Evolutionary conservation across 2,113 vertebrate genomes (phyloP), one percentile per base, ranked within the genome.

Genomic region (Mormyrus iriodes): DNA sequence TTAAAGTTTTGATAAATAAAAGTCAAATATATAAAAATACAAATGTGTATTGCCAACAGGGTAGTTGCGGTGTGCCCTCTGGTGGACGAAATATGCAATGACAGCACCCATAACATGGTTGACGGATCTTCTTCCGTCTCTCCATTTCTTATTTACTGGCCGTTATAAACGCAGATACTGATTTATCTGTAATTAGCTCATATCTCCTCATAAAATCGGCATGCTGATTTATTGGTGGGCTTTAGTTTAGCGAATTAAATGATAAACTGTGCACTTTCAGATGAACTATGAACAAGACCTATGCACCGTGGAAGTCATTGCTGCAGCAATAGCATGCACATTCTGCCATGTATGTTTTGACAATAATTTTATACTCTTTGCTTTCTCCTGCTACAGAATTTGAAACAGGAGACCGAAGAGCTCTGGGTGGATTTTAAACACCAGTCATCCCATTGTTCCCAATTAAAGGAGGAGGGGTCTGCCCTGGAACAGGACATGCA

Each of bases 401-500:
- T 97, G 93, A 95, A 96, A 89, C 94, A 90, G 31, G 96, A 97
- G 93, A 95, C 93, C 0, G 94, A 93, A 88, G 93, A 93, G 87
- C 92, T 92, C 90, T 99, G 97, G 97, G 92, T 92, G 4, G 94
- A 96, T 4, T 92, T 96, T 92, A 94, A 95, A 90, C 91, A 90
- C 51, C 92, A 95, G 86, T 95, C 94, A 52, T 88, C 92, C 88
- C 82, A 93, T 35, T 91, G 92, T 44, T 46, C 93, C 90, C 90
- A 95, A 65, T 87, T 96, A 87, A 95, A 94, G 88, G 89, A 73
- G 10, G 91, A 92, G 35, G 85, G 88, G 83, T 92, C 93, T 21
- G 1, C 3, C 1, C 90, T 95, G 85, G 96, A 96, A 65, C 92
- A 95, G 91, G 94, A 90, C 31, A 96, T 92, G 91, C 92, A 88